A percentile compares a stretch with the other conserved stretches of the same genome.
Evolutionary conservation across 2,888 invertebrate genomes (phyloP).

Genomic region (Lacanobia wlatinum): DNA sequence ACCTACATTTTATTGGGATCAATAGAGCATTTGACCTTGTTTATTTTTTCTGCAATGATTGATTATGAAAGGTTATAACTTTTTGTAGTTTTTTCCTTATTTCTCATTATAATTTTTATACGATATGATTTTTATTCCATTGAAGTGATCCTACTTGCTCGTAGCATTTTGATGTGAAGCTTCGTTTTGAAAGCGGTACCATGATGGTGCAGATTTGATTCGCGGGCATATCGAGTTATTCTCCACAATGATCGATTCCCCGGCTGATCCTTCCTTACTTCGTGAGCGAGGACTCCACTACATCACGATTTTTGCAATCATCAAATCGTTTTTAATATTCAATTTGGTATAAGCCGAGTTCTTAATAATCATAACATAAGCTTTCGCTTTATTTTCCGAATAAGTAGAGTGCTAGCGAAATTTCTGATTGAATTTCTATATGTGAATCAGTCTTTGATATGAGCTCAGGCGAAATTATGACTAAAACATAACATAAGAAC

Average conservation of each 20-base stretch:
- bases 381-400: background rate
- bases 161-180: conserved; percentile 23
- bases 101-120: background rate
- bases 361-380: too few species aligned
- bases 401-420: background rate
- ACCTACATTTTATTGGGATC: background rate
- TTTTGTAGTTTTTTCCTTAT: background rate
- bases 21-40: too few species aligned
- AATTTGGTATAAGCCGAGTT: background rate
- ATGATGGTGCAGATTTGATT: conserved; percentile 52
- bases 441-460: too few species aligned
- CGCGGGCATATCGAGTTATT: conserved; percentile 36
- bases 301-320: conserved; percentile 2
- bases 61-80: too few species aligned
- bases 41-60: too few species aligned
- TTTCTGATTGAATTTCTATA: too few species aligned
- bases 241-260: conserved; percentile 41
- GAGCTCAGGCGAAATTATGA: background rate
- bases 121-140: conserved; percentile 7
- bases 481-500: background rate
- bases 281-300: background rate
- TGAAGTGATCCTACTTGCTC: conserved; percentile 7
- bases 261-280: conserved; percentile 20
- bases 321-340: background rate
- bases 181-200: conserved; percentile 41